Evolutionary conservation across 2,888 invertebrate genomes (phyloP), one percentile per base, ranked within the genome.

Genomic region (Diarsia mendica): DNA sequence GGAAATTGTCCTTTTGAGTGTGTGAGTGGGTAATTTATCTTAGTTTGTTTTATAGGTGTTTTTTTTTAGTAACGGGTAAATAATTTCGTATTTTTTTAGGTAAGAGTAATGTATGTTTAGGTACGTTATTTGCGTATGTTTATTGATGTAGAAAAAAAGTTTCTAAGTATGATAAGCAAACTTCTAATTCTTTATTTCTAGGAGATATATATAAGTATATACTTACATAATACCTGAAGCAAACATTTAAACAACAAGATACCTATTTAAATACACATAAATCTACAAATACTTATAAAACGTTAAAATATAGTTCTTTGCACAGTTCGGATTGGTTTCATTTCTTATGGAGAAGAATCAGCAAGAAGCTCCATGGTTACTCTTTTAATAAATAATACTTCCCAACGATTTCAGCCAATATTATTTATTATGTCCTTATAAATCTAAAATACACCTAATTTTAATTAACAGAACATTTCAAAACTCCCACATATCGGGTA

Each of bases 401-500:
- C 13, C 13, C 13, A 23, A 23, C 13, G 13, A 55, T n/a, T n/a
- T n/a, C n/a, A n/a, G n/a, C n/a, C n/a, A n/a, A n/a, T n/a, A n/a
- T n/a, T n/a, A n/a, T n/a, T n/a, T n/a, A 28, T 28, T 28, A 28
- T 28, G 28, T 28, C 2, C 28, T 28, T 28, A 28, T 2, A 23
- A 28, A 28, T 15, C 8, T 23, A 28, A 28, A 58, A 28, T 0
- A 28, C 28, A 58, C 58, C 15, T 58, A 28, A 58, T 58, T 23
- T 58, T 15, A 6, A 55, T 23, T 55, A 1, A 58, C 55, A 58
- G 8, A 28, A 15, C 18, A 58, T 58, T 15, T 1, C 11, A 20
- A 39, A 61, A n/a, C 63, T 85, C 86, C 90, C 80, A 48, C 33
- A 51, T 75, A 79, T 65, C 20, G 10, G 68, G 88, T 75, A 83